Evolutionary conservation across 2,797 vertebrate species (phyloP).

Genomic region (Myripristis murdjan): DNA sequence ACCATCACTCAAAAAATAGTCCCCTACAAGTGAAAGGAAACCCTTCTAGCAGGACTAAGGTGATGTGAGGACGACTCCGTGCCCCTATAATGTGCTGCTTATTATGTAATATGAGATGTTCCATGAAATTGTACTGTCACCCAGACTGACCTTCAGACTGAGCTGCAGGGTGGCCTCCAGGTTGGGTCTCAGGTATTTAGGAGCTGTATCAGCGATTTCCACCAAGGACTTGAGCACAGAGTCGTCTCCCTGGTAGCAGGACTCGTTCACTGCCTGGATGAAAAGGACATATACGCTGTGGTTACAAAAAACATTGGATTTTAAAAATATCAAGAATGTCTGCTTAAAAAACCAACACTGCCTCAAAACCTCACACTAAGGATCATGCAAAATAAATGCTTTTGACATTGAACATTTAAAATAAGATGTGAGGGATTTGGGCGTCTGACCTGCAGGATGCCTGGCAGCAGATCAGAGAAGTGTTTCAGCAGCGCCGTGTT

Average conservation of each 20-base stretch:
- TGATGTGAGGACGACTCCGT: too few species aligned
- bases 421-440: accelerated
- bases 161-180: slow-evolving; percentile 96
- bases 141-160: slow-evolving; percentile 91
- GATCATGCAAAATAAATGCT: too few species aligned
- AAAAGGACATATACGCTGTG: background rate
- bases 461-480: slow-evolving; percentile 95
- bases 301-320: background rate
- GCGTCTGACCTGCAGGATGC: slow-evolving; percentile 92
- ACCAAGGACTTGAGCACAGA: slow-evolving; percentile 98
- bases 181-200: slow-evolving; percentile 96
- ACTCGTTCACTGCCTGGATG: slow-evolving; percentile 94
- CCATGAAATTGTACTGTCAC: too few species aligned
- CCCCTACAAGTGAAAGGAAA: too few species aligned
- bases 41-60: too few species aligned
- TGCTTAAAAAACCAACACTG: too few species aligned
- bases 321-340: too few species aligned
- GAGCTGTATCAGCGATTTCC: slow-evolving; percentile 97
- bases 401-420: background rate
- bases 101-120: background rate
- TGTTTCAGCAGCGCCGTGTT: slow-evolving; percentile 96
- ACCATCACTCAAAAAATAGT: too few species aligned
- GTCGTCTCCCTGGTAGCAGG: slow-evolving; percentile 96
- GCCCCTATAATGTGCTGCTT: background rate
- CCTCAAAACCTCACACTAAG: too few species aligned